Conservation (phyloP, 2,113 vertebrate genomes). For the Nicator chloris region DNA sequence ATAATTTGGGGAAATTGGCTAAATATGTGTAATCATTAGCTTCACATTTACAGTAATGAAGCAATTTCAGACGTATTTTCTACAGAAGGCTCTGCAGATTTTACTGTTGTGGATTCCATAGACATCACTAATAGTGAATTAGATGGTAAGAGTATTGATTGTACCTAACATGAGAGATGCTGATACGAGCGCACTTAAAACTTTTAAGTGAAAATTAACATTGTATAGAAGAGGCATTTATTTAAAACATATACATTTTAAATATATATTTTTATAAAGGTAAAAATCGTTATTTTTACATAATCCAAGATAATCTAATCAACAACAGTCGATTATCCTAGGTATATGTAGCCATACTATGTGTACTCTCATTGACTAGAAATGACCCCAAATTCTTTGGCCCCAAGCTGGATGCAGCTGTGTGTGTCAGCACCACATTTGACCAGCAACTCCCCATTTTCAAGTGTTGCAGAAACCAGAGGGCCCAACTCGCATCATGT, state of each 20-base stretch:
- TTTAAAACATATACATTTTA: not conserved
- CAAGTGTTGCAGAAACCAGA: not conserved
- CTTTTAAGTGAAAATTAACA: not conserved
- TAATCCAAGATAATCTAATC: not conserved
- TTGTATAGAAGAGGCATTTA: not conserved
- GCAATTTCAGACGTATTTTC: not conserved
- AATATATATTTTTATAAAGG: not conserved
- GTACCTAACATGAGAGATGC: not conserved
- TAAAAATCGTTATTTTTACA: not conserved
- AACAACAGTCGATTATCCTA: not conserved
- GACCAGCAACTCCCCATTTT: not conserved
- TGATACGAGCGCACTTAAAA: accelerated
- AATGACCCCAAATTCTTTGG: accelerated
- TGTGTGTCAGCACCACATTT: not conserved
- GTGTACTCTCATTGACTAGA: not conserved
- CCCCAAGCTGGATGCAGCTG: not conserved
- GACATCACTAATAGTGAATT: not conserved
- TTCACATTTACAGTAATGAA: not conserved
- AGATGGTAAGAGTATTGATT: not conserved
- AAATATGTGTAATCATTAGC: not conserved
- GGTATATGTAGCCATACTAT: not conserved
- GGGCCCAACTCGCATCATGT: accelerated
- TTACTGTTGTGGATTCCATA: not conserved
- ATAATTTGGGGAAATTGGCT: not conserved
- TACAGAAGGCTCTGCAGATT: not conserved